Percentiles rank a stretch among this genome's conserved stretches.
Evolutionary conservation across 2,113 vertebrate species (phyloP).

Genomic region (Caretta caretta): DNA sequence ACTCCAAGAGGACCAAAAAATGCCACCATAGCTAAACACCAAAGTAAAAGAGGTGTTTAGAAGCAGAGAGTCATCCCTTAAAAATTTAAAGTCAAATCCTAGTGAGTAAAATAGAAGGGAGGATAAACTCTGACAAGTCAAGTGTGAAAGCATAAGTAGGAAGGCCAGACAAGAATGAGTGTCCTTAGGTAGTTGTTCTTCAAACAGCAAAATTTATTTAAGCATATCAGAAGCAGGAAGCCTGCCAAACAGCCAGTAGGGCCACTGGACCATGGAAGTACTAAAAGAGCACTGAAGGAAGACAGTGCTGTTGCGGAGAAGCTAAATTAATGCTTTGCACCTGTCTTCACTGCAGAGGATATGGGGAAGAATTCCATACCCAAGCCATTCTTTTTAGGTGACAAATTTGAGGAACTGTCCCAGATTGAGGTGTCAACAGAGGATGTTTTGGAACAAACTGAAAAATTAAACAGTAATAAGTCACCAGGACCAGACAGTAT

Average conservation of each 20-base stretch:
- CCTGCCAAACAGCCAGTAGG: neutral
- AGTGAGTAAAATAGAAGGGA: neutral
- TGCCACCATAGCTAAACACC: neutral
- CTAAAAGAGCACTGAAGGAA: neutral
- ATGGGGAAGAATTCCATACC: neutral
- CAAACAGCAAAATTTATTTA: neutral
- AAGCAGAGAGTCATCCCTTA: neutral
- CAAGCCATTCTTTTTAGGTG: neutral
- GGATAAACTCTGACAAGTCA: neutral
- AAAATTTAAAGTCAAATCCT: neutral
- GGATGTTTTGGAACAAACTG: neutral
- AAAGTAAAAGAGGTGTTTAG: neutral
- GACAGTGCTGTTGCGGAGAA: neutral
- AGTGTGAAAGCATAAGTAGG: neutral
- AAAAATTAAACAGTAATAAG: neutral
- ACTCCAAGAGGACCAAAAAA: neutral
- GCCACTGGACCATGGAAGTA: neutral
- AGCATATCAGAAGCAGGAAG: neutral
- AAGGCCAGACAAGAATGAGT: neutral
- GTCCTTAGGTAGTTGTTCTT: no score
- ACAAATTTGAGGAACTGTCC: neutral
- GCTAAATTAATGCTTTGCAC: neutral
- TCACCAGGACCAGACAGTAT: neutral
- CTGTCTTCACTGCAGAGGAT: neutral
- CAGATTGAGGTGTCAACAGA: neutral